Evolutionary conservation across 1,140 invertebrate species (phyloP).

Genomic region (Cyrtorhinus lividipennis): DNA sequence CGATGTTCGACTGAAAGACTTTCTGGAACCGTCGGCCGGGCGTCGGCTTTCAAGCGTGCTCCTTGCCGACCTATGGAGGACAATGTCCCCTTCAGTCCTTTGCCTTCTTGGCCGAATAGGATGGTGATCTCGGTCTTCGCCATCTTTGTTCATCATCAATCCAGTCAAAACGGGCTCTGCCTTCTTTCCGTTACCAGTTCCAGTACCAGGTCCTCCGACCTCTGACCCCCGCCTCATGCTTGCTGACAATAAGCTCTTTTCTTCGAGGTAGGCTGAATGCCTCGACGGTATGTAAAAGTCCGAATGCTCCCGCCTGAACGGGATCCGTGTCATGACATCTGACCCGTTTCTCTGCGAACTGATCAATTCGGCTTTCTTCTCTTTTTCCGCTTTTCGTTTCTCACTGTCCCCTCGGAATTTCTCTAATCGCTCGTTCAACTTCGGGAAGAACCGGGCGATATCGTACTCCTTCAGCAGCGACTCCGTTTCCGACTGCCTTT

Average conservation of each 20-base stretch:
- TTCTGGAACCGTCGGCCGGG: constrained; percentile 27
- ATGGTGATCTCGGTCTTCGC: constrained; percentile 23
- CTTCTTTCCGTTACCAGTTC: constrained; percentile 32
- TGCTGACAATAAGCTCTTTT: constrained; percentile 26
- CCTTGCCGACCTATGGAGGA: constrained; percentile 36
- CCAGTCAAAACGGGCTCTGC: constrained; percentile 51
- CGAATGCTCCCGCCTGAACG: constrained; percentile 60
- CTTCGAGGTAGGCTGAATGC: constrained; percentile 52
- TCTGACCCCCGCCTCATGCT: constrained; percentile 23
- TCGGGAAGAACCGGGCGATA: constrained; percentile 64
- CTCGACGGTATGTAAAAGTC: constrained; percentile 51
- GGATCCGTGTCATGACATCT: constrained; percentile 34
- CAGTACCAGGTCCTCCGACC: constrained; percentile 24
- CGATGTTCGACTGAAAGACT: background rate
- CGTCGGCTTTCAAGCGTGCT: constrained; percentile 32
- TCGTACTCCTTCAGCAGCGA: constrained; percentile 67
- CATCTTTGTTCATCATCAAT: constrained; percentile 11
- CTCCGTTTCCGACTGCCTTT: constrained; percentile 39
- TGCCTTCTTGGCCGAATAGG: constrained; percentile 51
- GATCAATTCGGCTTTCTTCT: constrained; percentile 17
- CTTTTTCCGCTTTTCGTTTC: constrained; percentile 12
- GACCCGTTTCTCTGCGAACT: constrained; percentile 24
- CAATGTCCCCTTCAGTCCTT: constrained; percentile 73
- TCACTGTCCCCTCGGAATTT: constrained; percentile 27
- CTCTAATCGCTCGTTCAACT: constrained; percentile 34